Evolutionary conservation across 2,113 vertebrate species (phyloP), one percentile per base, ranked within the genome.

Genomic region (Acanthochromis polyacanthus): DNA sequence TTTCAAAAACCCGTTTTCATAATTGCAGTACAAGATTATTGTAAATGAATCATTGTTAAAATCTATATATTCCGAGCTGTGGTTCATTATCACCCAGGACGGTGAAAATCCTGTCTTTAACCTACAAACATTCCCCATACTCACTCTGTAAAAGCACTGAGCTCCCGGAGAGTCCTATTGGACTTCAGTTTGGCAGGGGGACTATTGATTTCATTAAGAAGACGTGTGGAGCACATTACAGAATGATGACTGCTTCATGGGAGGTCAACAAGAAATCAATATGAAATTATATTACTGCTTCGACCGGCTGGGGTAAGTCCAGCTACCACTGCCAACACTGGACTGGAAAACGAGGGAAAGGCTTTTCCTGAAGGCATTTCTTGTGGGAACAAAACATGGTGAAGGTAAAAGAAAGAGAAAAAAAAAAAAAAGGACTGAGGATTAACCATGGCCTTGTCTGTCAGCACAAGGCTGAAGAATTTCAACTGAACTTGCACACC

Each of bases 181-280:
- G 84, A 86, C 85, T 55, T 77, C 64, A 82, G 85, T 87, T 84
- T 86, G 78, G 86, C 84, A 89, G 89, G 82, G 88, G 89, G 81
- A 81, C 87, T 91, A 95, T 94, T 93, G 93, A 95, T 95, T 95
- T 95, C 92, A 95, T 95, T 95, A 95, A 92, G 87, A 88, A 89
- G 91, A 93, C 84, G 91, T 91, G 93, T 85, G 93, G 91, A 92
- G 91, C 92, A 91, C 91, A 94, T 95, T 94, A 94, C 94, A 93
- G 88, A 93, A 95, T 94, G 93, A 95, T 94, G 94, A 94, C 91
- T 94, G 91, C 92, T 94, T 94, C 93, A 94, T 93, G 92, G 91
- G 93, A 94, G 94, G 94, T 95, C 94, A 95, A 95, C 94, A 95
- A 95, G 92, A 93, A 95, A 95, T 95, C 95, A 89, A 95, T 95